These are phyloP conservation scores for Mirounga angustirostris DNA, from an alignment of 2,113 vertebrate genomes.

Conservation along the genomic window DNA sequence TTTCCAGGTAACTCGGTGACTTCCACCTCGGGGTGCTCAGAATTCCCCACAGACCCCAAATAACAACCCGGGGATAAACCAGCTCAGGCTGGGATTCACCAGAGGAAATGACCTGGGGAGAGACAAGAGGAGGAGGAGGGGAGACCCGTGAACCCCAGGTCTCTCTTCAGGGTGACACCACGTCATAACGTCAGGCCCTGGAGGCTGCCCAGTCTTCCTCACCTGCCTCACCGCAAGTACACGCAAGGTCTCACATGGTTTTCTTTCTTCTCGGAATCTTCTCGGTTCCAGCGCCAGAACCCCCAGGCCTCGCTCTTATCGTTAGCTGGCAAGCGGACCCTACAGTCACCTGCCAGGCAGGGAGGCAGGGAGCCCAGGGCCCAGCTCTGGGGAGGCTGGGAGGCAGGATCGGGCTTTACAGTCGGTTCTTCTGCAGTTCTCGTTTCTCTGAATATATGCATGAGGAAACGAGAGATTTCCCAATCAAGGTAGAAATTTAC, in stretches of 20 bases:
- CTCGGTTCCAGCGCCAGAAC: background rate
- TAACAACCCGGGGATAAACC: background rate
- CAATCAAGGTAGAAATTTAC: background rate
- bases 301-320: background rate
- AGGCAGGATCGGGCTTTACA: background rate
- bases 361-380: background rate
- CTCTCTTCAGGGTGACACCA: background rate
- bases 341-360: background rate
- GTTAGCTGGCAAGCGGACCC: background rate
- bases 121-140: background rate
- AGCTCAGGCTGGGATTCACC: background rate
- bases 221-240: background rate
- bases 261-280: background rate
- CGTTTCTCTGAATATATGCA: background rate
- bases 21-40: background rate
- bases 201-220: background rate
- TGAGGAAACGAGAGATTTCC: background rate
- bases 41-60: background rate
- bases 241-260: background rate
- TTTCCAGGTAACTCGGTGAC: background rate
- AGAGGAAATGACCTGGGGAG: background rate
- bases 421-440: background rate
- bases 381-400: background rate
- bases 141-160: background rate
- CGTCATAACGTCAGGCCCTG: background rate